Evolutionary conservation across 53 echinoderm and acorn worm species (phyloP).

Genomic region (Arbacia lixula): DNA sequence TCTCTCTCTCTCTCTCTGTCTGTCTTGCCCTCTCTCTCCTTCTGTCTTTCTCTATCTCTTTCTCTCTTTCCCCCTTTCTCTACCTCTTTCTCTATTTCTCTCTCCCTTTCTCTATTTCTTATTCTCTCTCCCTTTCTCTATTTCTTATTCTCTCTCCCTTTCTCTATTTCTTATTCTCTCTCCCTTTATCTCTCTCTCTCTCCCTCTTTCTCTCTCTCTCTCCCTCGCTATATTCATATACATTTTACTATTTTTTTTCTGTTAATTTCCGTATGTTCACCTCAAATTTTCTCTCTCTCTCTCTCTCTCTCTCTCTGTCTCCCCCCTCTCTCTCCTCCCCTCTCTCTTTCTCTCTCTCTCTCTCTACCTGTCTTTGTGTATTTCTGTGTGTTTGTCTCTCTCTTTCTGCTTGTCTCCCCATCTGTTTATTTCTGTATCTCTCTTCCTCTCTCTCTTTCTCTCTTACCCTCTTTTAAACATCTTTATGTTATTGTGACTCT

Average conservation of each 20-base stretch:
- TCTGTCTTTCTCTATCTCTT: background rate
- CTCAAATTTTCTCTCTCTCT: background rate
- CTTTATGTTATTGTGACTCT: too few species aligned
- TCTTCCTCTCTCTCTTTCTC: too few species aligned
- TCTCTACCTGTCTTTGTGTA: too few species aligned
- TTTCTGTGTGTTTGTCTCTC: too few species aligned
- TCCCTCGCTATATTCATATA: too few species aligned
- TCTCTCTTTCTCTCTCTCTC: background rate
- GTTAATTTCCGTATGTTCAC: background rate
- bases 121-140: background rate
- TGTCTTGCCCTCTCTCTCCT: background rate
- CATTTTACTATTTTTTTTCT: background rate
- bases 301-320: constrained; percentile 28
- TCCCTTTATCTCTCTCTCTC: background rate
- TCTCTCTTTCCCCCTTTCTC: background rate
- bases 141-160: background rate
- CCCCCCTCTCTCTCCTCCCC: background rate
- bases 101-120: background rate
- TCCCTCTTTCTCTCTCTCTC: background rate
- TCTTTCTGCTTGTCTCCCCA: too few species aligned
- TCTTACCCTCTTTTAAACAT: too few species aligned
- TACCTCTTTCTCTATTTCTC: background rate
- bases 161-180: background rate
- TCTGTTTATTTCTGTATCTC: too few species aligned
- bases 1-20: background rate